Conservation (phyloP, 2,888 invertebrate species). For the Sceliomorpha sp. region DNA sequence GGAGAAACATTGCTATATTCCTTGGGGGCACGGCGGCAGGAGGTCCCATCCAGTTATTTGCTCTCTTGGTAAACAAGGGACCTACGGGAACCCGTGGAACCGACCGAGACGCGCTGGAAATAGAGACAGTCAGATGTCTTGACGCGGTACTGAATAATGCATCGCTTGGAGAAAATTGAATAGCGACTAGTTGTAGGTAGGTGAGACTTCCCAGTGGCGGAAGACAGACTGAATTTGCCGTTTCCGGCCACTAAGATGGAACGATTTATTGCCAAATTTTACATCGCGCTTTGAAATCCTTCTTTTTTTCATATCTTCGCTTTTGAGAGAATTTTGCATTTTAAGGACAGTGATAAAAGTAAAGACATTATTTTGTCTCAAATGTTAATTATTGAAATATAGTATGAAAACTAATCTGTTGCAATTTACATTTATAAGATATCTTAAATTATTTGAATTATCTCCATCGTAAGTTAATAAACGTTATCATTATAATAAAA, state of each 20-base stretch:
- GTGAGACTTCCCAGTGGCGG: conserved; percentile 18
- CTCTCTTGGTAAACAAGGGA: conserved; percentile 67
- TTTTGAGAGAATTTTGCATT: too few relatives aligned
- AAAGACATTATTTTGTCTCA: neutral
- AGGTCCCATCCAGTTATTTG: conserved; percentile 64
- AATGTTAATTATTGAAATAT: too few relatives aligned
- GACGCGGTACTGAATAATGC: conserved; percentile 70
- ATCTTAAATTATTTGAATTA: too few relatives aligned
- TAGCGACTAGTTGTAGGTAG: conserved; percentile 45
- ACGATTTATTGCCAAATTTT: too few relatives aligned
- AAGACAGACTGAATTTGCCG: conserved; percentile 22
- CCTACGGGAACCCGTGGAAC: conserved; percentile 57
- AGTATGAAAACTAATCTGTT: too few relatives aligned
- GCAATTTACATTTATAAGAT: too few relatives aligned
- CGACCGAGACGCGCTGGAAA: conserved; percentile 62
- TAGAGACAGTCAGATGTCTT: conserved; percentile 71
- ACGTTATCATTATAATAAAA: too few relatives aligned
- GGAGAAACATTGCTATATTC: conserved; percentile 47
- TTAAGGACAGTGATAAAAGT: neutral
- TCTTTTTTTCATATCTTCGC: too few relatives aligned
- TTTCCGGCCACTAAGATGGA: conserved; percentile 22
- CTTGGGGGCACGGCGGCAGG: conserved; percentile 35
- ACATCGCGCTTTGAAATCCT: too few relatives aligned
- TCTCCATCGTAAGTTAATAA: too few relatives aligned
- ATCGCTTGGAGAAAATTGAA: conserved; percentile 68